Evolutionary conservation across 1,140 invertebrate species (phyloP), one percentile per base, ranked within the genome.

Genomic region (Drosophila orena): DNA sequence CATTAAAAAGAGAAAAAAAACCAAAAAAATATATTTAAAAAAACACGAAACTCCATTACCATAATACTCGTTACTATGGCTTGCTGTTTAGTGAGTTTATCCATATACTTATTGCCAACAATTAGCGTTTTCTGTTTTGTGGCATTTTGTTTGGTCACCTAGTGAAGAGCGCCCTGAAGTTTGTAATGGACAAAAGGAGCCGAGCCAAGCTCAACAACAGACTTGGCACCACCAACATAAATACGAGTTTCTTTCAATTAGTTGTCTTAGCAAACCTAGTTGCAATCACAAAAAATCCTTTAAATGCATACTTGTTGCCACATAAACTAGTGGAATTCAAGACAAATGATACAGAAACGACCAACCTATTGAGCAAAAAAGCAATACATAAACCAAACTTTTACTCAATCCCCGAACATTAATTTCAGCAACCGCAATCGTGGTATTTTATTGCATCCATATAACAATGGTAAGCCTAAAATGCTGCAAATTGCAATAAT

Each of bases 381-480:
- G 24, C 59, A 52, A 50, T 47, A 65, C 68, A 77, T 55, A 81
- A 66, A 77, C 65, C 53, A 64, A 81, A 75, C 77, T 83, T 71
- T 81, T 90, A 81, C 80, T 91, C 77, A 91, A 89, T 72, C 71
- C 72, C 79, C 68, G 49, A 90, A 90, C 83, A 91, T 77, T 89
- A 91, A 91, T 91, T 91, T 81, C 91, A 91, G 91, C 90, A 91
- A 89, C 81, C 92, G 91, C 93, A 93, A 93, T 93, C 92, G 93
- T 93, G 93, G 92, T 92, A 91, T 92, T 86, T 93, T 93, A 91
- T 93, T 93, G 81, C 93, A 93, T 92, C 93, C 93, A 88, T 93
- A 93, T 92, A 93, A 93, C 90, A 93, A 93, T 91, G 93, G 93
- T 93, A 93, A 93, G 93, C 85, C 83, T 78, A 86, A 79, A 89